A percentile compares a stretch with the other conserved stretches of the same genome.
Evolutionary conservation across 2,113 vertebrate genomes (phyloP).

Genomic region (Manacus vitellinus): DNA sequence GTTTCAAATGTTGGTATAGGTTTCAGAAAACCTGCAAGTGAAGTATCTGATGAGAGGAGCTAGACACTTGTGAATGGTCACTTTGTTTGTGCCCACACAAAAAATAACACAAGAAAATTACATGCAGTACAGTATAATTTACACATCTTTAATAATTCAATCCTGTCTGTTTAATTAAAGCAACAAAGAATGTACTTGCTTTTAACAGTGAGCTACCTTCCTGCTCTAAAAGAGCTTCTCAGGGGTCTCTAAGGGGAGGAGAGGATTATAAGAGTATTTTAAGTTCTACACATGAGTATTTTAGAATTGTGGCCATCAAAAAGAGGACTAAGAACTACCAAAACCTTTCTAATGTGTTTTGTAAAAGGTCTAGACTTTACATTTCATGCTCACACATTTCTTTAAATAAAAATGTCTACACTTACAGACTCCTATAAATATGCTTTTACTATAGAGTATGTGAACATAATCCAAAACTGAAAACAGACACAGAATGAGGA

Average conservation of each 20-base stretch:
- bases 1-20: not conserved
- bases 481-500: not conserved
- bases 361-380: not conserved
- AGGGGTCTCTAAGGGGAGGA: not conserved
- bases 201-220: not conserved
- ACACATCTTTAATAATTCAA: not conserved
- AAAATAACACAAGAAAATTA: not conserved
- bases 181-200: not conserved
- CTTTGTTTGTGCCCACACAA: not conserved
- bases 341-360: not conserved
- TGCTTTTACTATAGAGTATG: not conserved
- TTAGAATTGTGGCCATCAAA: not conserved
- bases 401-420: not conserved
- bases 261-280: not conserved
- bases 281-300: not conserved
- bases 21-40: not conserved
- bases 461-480: not conserved
- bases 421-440: not conserved
- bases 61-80: not conserved
- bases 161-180: not conserved
- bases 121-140: not conserved
- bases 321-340: not conserved
- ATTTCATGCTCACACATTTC: not conserved
- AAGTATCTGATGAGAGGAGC: not conserved
- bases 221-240: not conserved